Evolutionary conservation across 2,888 invertebrate genomes (phyloP).

Genomic region (Tolmerus cingulatus): DNA sequence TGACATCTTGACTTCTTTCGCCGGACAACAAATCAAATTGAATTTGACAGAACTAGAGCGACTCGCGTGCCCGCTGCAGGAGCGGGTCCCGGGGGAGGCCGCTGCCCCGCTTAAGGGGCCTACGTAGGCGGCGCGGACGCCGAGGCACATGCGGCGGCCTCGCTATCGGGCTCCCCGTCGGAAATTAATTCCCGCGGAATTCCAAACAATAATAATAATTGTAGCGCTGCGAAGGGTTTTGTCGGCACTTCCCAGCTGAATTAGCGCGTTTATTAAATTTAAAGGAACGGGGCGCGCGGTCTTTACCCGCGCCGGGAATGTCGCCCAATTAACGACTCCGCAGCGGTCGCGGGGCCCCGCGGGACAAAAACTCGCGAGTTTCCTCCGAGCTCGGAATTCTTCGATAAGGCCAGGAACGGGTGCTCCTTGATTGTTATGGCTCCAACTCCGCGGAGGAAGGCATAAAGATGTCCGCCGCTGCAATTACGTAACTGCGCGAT

Average conservation of each 20-base stretch:
- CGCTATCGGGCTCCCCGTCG: slow-evolving; percentile 1
- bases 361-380: slow-evolving; percentile 6
- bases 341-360: not conserved
- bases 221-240: slow-evolving; percentile 4
- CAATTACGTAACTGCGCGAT: slow-evolving; percentile 2
- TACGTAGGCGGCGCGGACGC: not conserved
- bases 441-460: not conserved
- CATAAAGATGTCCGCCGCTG: not conserved
- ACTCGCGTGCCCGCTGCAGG: not conserved
- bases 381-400: not conserved
- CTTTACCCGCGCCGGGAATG: slow-evolving; percentile 11
- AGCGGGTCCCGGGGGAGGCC: not conserved
- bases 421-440: slow-evolving; percentile 22
- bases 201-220: slow-evolving; percentile 29
- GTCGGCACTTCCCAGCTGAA: slow-evolving; percentile 7
- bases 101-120: not conserved
- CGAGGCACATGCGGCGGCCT: not conserved
- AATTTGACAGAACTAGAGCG: slow-evolving; percentile 12
- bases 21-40: slow-evolving; percentile 5
- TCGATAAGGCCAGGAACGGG: not conserved
- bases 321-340: slow-evolving; percentile 11
- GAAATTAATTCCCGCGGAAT: slow-evolving; percentile 25
- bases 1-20: slow-evolving; percentile 28
- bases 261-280: slow-evolving; percentile 25
- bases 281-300: not conserved